phyloP scores from a whole-genome alignment of 2,888 invertebrate genomes.

The Myathropa florea region DNA sequence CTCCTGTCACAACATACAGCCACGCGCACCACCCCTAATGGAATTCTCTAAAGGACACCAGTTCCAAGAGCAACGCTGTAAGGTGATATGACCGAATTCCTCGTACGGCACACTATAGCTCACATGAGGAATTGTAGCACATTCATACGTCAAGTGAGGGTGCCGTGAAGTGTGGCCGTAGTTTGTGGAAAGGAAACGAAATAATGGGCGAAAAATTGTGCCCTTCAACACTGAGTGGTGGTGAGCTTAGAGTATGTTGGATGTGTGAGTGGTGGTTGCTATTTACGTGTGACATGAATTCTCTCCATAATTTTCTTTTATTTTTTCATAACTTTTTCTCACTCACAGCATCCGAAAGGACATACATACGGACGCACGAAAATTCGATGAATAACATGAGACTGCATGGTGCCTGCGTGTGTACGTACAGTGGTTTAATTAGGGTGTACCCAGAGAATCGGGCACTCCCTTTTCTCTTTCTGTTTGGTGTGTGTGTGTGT shows the following conservation, averaged over 20 bases:
- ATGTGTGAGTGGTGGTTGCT: conserved; percentile 17
- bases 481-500: neutral
- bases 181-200: conserved; percentile 36
- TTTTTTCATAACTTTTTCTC: conserved; percentile 31
- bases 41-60: conserved; percentile 53
- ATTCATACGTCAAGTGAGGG: conserved; percentile 20
- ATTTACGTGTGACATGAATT: conserved; percentile 36
- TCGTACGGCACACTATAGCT: conserved; percentile 21
- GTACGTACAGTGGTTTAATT: conserved; percentile 28
- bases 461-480: neutral
- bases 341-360: conserved; percentile 28
- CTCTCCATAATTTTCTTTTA: neutral
- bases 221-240: conserved; percentile 56
- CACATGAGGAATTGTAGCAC: conserved; percentile 44
- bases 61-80: conserved; percentile 14
- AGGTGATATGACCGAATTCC: conserved; percentile 64
- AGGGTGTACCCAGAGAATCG: conserved; percentile 13
- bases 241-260: neutral
- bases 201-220: conserved; percentile 62
- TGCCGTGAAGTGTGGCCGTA: conserved; percentile 29
- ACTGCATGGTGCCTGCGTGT: neutral
- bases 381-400: neutral
- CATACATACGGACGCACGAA: neutral
- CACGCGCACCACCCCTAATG: neutral
- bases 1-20: neutral